phyloP scores from a whole-genome alignment of 1,140 invertebrate species.

The Glomeris maerens region DNA sequence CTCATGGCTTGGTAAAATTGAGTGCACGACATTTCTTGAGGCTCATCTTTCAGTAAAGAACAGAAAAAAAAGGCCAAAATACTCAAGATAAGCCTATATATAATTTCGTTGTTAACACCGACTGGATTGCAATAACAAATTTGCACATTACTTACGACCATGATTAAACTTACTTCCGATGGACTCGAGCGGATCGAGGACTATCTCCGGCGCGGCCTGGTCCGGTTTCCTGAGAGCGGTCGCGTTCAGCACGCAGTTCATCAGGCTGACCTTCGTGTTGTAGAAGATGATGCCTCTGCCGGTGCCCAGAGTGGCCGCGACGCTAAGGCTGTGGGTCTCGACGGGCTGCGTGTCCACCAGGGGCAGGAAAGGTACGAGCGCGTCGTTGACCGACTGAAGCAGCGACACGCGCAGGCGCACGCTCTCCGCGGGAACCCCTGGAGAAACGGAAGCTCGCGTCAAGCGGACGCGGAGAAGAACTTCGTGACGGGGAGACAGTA shows the following conservation, averaged over 20 bases:
- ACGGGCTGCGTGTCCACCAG: constrained; percentile 28
- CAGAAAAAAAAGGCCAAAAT: constrained; percentile 1
- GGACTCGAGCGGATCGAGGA: constrained; percentile 28
- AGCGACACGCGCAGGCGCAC: constrained; percentile 29
- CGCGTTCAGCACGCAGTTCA: constrained; percentile 29
- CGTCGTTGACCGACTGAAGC: constrained; percentile 29
- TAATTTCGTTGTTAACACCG: no score
- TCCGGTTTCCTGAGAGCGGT: constrained; percentile 29
- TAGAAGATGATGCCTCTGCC: constrained; percentile 27
- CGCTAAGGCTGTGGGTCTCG: constrained; percentile 18
- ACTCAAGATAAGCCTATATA: no score
- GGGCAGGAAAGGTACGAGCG: constrained; percentile 27
- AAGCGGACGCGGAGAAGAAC: no score
- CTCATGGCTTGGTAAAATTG: constrained; percentile 28
- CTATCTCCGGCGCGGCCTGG: constrained; percentile 31
- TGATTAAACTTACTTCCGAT: constrained; percentile 22
- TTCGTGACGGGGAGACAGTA: no score
- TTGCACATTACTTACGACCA: neutral
- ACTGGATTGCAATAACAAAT: no score
- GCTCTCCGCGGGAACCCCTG: constrained; percentile 28
- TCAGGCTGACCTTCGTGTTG: constrained; percentile 26
- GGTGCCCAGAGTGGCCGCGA: constrained; percentile 23
- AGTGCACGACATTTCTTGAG: constrained; percentile 3
- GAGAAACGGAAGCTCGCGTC: no score
- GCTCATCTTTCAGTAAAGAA: constrained; percentile 9